phyloP scores from a whole-genome alignment of 1,140 invertebrate species.

The Neotoxoptera formosana region DNA sequence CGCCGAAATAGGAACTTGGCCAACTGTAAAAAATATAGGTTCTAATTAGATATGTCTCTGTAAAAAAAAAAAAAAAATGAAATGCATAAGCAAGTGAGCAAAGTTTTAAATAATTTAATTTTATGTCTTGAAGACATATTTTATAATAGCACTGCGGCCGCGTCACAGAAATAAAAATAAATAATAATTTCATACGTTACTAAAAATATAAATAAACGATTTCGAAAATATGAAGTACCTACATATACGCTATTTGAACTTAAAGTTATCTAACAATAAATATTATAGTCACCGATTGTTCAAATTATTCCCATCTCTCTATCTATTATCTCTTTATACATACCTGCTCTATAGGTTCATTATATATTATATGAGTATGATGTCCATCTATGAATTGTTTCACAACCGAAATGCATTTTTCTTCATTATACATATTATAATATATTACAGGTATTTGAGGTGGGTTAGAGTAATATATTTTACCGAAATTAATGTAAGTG shows the following conservation, averaged over 20 bases:
- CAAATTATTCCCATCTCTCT: too few species aligned
- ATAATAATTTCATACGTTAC: neutral
- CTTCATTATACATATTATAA: too few species aligned
- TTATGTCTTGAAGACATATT: neutral
- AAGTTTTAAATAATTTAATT: constrained; percentile 29
- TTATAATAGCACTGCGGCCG: neutral
- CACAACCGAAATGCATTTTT: too few species aligned
- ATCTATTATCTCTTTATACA: too few species aligned
- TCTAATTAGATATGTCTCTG: constrained; percentile 3
- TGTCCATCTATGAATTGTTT: neutral
- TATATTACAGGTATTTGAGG: neutral
- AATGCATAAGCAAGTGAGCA: neutral
- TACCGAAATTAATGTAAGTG: neutral
- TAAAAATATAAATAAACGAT: neutral
- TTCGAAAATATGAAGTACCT: neutral
- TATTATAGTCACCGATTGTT: neutral
- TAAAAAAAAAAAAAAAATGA: neutral
- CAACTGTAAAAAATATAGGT: neutral
- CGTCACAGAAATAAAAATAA: neutral
- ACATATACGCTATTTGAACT: neutral
- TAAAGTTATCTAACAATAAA: neutral
- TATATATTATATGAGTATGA: too few species aligned
- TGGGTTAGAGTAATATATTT: neutral
- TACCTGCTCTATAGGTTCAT: neutral
- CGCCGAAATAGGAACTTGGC: constrained; percentile 1